Evolutionary conservation across 1,140 invertebrate genomes (phyloP).

Genomic region (Drosophila kepulauana): DNA sequence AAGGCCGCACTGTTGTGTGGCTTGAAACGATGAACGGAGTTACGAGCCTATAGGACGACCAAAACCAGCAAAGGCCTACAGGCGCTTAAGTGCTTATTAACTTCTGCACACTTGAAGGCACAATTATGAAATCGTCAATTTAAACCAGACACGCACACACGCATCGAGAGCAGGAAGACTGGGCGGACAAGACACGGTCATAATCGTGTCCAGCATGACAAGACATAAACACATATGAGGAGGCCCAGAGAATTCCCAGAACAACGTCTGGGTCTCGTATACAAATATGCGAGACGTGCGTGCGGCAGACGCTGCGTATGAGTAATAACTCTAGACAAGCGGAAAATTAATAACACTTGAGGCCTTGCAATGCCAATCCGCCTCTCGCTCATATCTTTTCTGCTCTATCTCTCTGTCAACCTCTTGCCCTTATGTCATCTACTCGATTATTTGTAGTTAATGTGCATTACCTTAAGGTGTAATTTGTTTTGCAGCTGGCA

Average conservation of each 20-base stretch:
- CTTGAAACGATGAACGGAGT: conserved; percentile 2
- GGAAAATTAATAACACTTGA: conserved; percentile 81
- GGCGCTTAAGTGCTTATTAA: conserved; percentile 78
- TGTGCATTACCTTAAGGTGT: conserved; percentile 60
- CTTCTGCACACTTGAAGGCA: conserved; percentile 76
- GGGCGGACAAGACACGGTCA: conserved; percentile 3
- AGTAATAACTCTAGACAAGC: conserved; percentile 83
- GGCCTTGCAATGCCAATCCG: conserved; percentile 57
- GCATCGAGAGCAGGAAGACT: background rate
- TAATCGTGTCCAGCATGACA: conserved; percentile 44
- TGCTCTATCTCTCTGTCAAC: background rate
- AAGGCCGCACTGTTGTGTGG: conserved; percentile 11
- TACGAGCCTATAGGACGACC: background rate
- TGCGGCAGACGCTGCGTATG: conserved; percentile 57
- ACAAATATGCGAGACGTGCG: conserved; percentile 35
- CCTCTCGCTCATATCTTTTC: no score
- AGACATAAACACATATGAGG: conserved; percentile 27
- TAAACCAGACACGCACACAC: conserved; percentile 68
- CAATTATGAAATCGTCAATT: conserved; percentile 82
- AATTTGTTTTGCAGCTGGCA: conserved; percentile 61
- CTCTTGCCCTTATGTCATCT: background rate
- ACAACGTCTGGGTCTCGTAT: conserved; percentile 13
- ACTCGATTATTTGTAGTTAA: conserved; percentile 47
- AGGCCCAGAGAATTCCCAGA: conserved; percentile 24
- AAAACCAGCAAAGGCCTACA: conserved; percentile 2